Evolutionary conservation across 2,797 vertebrate species (phyloP).

Genomic region (Buphagus erythrorhynchus): DNA sequence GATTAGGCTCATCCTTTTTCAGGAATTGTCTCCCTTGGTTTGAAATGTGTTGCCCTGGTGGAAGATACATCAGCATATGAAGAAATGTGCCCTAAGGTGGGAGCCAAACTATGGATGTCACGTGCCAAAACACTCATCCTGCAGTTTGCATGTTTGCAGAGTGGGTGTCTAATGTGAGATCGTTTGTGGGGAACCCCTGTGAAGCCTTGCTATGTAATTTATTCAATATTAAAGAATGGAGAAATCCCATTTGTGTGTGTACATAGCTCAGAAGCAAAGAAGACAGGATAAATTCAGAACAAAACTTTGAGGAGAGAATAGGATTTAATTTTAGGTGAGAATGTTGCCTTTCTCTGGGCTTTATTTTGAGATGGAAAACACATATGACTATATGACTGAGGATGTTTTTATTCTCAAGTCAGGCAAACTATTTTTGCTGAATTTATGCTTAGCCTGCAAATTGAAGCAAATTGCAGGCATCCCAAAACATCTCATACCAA

Average conservation of each 20-base stretch:
- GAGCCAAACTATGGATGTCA: not conserved
- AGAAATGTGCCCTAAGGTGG: not conserved
- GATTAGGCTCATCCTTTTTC: not conserved
- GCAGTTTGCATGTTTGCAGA: not conserved
- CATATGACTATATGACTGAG: not conserved
- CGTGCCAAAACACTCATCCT: accelerated
- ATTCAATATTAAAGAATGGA: not conserved
- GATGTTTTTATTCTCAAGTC: not conserved
- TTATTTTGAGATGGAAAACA: not conserved
- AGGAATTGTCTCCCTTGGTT: not conserved
- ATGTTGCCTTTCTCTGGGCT: not conserved
- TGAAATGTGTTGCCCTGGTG: not conserved
- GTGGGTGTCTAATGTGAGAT: not conserved
- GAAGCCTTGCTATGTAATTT: not conserved
- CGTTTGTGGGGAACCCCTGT: not conserved
- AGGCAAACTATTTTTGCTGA: not conserved
- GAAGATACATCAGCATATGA: not conserved
- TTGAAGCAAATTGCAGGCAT: constrained; percentile 18
- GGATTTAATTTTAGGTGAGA: not conserved
- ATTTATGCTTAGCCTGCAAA: constrained; percentile 3
- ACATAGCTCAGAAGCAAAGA: not conserved
- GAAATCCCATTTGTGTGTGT: not conserved
- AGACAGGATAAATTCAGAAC: not conserved
- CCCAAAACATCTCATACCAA: not conserved
- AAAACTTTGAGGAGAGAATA: not conserved